A percentile compares a stretch with the other conserved stretches of the same genome.
Evolutionary conservation across 2,797 vertebrate genomes (phyloP).

Genomic region (Muraenolepis orangiensis): DNA sequence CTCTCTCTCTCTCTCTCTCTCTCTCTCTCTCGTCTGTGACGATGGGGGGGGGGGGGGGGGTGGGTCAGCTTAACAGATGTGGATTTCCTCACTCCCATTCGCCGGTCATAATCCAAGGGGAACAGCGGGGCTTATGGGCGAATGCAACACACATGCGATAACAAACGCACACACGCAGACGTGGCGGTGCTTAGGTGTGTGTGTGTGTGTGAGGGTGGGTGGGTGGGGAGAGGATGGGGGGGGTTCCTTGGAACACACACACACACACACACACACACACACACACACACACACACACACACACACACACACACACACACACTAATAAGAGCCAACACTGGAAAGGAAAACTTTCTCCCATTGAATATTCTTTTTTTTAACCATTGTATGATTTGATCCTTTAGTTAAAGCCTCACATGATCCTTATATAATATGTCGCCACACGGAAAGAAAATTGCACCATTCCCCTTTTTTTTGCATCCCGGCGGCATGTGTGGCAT

Average conservation of each 20-base stretch:
- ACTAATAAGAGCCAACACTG: neutral
- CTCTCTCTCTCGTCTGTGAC: neutral
- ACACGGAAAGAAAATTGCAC: neutral
- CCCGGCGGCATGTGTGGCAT: neutral
- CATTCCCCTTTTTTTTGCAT: neutral
- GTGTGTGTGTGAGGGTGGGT: neutral
- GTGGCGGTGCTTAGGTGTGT: neutral
- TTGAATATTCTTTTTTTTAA: neutral
- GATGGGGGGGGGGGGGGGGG: slow-evolving; percentile 12
- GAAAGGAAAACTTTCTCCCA: neutral
- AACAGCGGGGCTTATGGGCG: slow-evolving; percentile 16
- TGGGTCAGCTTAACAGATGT: slow-evolving; percentile 44
- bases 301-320: neutral
- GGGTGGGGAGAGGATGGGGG: neutral
- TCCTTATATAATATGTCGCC: neutral
- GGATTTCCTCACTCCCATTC: slow-evolving; percentile 43
- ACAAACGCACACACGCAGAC: neutral
- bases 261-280: neutral
- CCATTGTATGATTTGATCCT: neutral
- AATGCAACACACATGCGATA: slow-evolving; percentile 15
- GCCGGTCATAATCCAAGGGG: slow-evolving; percentile 28
- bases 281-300: neutral
- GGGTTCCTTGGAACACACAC: neutral
- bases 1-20: no score
- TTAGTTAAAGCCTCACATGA: neutral